These are phyloP conservation scores for Acleris cristana DNA, from an alignment of 2,888 invertebrate species.

Conservation along the genomic window DNA sequence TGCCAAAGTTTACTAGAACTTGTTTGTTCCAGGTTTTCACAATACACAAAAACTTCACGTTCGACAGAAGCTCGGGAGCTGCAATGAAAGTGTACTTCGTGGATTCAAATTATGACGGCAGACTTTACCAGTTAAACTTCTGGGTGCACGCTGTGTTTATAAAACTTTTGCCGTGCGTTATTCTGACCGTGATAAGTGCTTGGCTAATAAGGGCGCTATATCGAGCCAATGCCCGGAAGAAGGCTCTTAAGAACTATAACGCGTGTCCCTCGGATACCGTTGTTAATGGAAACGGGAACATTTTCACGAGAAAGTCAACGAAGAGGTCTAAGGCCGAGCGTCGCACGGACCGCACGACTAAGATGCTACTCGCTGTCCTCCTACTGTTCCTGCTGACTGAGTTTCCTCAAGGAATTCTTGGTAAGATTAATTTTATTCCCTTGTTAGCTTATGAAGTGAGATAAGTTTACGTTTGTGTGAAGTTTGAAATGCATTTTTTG, in stretches of 20 bases:
- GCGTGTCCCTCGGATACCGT: conserved; percentile 69
- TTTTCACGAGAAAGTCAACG: conserved; percentile 70
- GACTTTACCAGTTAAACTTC: conserved; percentile 88
- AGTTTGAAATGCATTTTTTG: too few relatives aligned
- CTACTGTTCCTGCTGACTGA: conserved; percentile 94
- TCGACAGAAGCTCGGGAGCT: conserved; percentile 47
- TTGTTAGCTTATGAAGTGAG: background rate
- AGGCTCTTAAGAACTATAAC: conserved; percentile 80
- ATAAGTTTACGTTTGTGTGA: too few relatives aligned
- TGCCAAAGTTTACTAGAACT: conserved; percentile 5
- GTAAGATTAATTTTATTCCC: conserved; percentile 55
- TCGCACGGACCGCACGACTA: conserved; percentile 91
- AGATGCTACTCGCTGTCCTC: conserved; percentile 94
- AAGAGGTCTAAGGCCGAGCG: conserved; percentile 74
- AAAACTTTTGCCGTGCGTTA: conserved; percentile 91
- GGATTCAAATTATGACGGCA: conserved; percentile 83
- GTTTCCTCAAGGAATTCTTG: conserved; percentile 92
- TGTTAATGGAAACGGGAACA: conserved; percentile 67
- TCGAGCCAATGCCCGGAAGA: conserved; percentile 87
- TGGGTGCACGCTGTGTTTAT: conserved; percentile 92
- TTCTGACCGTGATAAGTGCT: conserved; percentile 89
- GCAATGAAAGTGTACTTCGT: conserved; percentile 73
- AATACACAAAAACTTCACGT: conserved; percentile 64
- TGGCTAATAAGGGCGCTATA: conserved; percentile 89
- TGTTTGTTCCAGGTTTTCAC: conserved; percentile 70